Percentiles rank a stretch among this genome's conserved stretches.
Conservation (phyloP, 2,113 vertebrate genomes). For the Spermophilus dauricus region DNA sequence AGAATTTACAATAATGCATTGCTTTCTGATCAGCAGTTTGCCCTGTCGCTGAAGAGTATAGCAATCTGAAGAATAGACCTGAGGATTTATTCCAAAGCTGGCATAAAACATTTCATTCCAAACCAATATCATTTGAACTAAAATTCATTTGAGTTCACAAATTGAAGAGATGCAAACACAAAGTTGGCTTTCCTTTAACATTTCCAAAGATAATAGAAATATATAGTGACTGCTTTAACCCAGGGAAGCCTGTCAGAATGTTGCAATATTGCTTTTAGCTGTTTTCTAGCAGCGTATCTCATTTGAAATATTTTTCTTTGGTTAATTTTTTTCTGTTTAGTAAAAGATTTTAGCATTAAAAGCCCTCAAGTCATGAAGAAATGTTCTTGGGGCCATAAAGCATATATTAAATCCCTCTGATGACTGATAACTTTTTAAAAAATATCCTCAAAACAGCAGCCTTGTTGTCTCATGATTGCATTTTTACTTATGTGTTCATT, state of each 20-base stretch:
- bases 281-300: constrained; percentile 25
- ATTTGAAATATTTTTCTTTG: constrained; percentile 58
- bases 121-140: constrained; percentile 32
- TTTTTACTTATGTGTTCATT: neutral
- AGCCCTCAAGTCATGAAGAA: neutral
- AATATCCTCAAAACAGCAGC: neutral
- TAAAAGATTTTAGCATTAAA: constrained; percentile 53
- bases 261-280: constrained; percentile 50
- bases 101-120: constrained; percentile 59
- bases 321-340: constrained; percentile 63
- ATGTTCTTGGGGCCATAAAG: neutral
- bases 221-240: constrained; percentile 11
- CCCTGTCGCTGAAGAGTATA: neutral
- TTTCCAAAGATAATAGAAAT: constrained; percentile 49
- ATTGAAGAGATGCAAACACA: constrained; percentile 62
- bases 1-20: constrained; percentile 1
- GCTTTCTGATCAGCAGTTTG: neutral
- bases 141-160: constrained; percentile 64
- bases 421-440: neutral
- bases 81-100: constrained; percentile 53
- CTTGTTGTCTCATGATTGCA: neutral
- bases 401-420: neutral
- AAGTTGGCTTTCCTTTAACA: constrained; percentile 50
- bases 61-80: neutral
- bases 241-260: constrained; percentile 50